A percentile compares a stretch with the other conserved stretches of the same genome.
These are phyloP conservation scores for Molorchus minor DNA, from an alignment of 2,888 invertebrate species.

Conservation along the genomic window DNA sequence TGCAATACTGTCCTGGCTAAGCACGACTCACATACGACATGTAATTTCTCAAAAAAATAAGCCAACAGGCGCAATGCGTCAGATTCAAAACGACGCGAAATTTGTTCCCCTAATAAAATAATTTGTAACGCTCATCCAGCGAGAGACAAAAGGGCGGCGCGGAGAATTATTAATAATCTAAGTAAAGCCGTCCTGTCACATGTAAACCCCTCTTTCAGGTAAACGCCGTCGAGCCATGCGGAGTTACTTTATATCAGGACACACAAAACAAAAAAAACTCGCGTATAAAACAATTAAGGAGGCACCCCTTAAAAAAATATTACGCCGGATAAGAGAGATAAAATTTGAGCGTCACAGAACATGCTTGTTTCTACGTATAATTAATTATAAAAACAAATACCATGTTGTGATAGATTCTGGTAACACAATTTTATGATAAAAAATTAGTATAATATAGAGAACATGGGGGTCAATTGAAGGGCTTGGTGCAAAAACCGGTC, in stretches of 20 bases:
- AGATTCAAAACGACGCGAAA: slow-evolving; percentile 8
- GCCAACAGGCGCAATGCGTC: neutral
- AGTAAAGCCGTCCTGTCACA: slow-evolving; percentile 28
- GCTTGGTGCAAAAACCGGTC: too few species aligned
- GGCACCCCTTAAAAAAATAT: slow-evolving; percentile 26
- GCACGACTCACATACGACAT: too few species aligned
- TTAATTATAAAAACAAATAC: too few species aligned
- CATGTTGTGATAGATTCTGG: too few species aligned
- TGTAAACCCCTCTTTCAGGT: slow-evolving; percentile 22
- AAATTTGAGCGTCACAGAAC: too few species aligned
- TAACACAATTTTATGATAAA: too few species aligned
- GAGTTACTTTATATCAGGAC: slow-evolving; percentile 3
- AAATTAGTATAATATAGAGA: too few species aligned
- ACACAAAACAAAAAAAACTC: slow-evolving; percentile 19
- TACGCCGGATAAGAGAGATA: slow-evolving; percentile 29
- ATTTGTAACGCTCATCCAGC: slow-evolving; percentile 21
- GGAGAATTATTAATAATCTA: slow-evolving; percentile 30
- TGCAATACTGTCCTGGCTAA: too few species aligned
- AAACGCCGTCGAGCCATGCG: slow-evolving; percentile 13
- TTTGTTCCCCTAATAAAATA: slow-evolving; percentile 25
- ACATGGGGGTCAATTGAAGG: too few species aligned
- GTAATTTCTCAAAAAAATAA: too few species aligned
- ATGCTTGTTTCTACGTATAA: too few species aligned
- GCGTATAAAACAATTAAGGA: slow-evolving; percentile 30
- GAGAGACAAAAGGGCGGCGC: slow-evolving; percentile 11